phyloP scores from a whole-genome alignment of 2,797 vertebrate species.

The Mionectes olivaceus region DNA sequence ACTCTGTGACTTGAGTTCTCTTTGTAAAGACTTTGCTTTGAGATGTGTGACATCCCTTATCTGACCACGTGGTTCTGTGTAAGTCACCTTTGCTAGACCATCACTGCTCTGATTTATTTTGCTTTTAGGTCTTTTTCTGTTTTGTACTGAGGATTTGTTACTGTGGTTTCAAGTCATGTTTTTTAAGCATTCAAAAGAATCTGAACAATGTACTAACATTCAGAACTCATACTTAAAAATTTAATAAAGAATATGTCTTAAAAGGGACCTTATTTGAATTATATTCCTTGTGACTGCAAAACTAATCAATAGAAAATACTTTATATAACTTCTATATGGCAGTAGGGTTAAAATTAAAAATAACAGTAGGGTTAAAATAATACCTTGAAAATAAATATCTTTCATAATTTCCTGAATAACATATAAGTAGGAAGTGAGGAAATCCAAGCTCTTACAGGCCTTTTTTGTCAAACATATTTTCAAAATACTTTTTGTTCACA shows the following conservation, averaged over 20 bases:
- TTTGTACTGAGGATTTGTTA: neutral
- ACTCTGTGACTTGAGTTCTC: neutral
- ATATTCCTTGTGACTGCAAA: neutral
- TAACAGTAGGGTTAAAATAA: neutral
- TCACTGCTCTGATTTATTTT: neutral
- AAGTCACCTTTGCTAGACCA: neutral
- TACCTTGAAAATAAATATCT: neutral
- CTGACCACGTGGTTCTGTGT: neutral
- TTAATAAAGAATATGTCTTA: neutral
- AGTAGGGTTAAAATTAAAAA: neutral
- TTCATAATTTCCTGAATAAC: neutral
- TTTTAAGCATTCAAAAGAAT: neutral
- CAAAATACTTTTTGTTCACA: neutral
- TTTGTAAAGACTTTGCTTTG: neutral
- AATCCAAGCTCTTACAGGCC: neutral
- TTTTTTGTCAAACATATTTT: neutral
- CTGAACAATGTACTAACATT: neutral
- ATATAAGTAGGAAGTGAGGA: neutral
- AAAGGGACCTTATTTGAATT: neutral
- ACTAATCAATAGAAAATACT: neutral
- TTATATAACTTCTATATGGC: neutral
- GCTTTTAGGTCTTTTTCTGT: neutral
- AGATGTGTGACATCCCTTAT: accelerated
- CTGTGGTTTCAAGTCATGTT: neutral
- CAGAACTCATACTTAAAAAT: neutral